Base-by-base conservation (phyloP, 2,113 vertebrate species). In the Paralichthys olivaceus region DNA sequence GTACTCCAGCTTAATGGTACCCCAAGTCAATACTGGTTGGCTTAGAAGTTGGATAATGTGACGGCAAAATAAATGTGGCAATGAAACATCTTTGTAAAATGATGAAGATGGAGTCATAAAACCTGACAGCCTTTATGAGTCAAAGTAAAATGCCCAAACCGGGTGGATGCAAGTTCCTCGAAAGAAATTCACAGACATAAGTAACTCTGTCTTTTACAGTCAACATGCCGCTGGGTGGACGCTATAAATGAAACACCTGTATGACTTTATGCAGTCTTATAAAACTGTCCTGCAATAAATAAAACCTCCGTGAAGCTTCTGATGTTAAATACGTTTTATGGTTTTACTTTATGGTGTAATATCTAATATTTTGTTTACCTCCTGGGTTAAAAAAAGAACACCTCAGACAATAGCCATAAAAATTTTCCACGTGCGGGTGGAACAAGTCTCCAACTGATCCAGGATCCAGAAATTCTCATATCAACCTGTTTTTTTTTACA, bases 11-110 rank as follows among this genome's bases (percentile, higher is more conserved):
- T 86, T 90, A 89, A 89, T 83, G 87, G 81, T 62, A 67, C 80
- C 86, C 82, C 80, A 80, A 49, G 79, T 91, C 91, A 82, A 84
- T 84, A 84, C 65, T 32, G 68, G 72, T 65, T 57, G 68, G 43
- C 84, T 77, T 77, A 62, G 57, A 84, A 78, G 84, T 54, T 73
- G 74, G 77, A 83, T 87, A 79, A 91, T 80, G 71, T 81, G 82
- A 82, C 45, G 60, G 78, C 79, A 86, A 86, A 87, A 89, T 86
- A 83, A 88, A 90, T 81, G 88, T 81, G 84, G 80, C 86, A 78
- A 79, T 90, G 86, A 91, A 89, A 87, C 73, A 77, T 81, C 80
- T 83, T 81, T 84, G 66, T 83, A 76, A 89, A 87, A 90, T 86
- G 84, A 88, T 89, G 82, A 81, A 85, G 77, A 88, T 87, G 79